These are phyloP conservation scores for Zosterops lateralis DNA, from an alignment of 2,113 vertebrate genomes.

Conservation along the genomic window DNA sequence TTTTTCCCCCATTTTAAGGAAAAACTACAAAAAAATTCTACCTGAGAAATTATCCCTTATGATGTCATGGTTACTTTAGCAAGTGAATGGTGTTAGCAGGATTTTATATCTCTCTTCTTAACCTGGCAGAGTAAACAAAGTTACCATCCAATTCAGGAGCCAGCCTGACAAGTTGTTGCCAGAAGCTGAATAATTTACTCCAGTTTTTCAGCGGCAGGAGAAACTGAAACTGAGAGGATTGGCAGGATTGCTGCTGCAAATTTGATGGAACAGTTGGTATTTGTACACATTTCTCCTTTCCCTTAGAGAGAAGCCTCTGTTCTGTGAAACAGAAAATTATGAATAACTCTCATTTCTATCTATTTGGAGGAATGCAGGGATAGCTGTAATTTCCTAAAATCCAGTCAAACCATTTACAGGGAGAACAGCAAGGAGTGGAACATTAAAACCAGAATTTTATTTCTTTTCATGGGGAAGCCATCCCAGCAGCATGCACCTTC, in stretches of 20 bases:
- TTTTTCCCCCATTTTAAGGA: not conserved
- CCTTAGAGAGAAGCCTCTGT: not conserved
- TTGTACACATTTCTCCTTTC: not conserved
- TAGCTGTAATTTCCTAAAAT: not conserved
- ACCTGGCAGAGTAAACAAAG: not conserved
- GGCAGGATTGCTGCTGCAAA: not conserved
- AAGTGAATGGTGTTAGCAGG: not conserved
- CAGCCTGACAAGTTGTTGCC: not conserved
- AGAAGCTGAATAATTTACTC: not conserved
- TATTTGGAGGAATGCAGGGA: not conserved
- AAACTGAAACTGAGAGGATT: not conserved
- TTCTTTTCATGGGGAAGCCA: not conserved
- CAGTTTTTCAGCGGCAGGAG: not conserved
- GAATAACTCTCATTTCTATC: not conserved
- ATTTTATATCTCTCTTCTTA: not conserved
- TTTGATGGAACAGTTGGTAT: not conserved
- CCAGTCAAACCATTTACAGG: not conserved
- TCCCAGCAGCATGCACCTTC: not conserved
- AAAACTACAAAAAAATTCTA: not conserved
- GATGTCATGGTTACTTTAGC: not conserved
- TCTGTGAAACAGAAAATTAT: not conserved
- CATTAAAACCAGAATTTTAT: not conserved
- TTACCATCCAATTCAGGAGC: not conserved
- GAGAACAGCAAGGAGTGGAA: not conserved
- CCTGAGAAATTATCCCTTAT: conserved; percentile 12